Evolutionary conservation across 2,113 vertebrate genomes (phyloP).

Genomic region (Lophochroa leadbeateri): DNA sequence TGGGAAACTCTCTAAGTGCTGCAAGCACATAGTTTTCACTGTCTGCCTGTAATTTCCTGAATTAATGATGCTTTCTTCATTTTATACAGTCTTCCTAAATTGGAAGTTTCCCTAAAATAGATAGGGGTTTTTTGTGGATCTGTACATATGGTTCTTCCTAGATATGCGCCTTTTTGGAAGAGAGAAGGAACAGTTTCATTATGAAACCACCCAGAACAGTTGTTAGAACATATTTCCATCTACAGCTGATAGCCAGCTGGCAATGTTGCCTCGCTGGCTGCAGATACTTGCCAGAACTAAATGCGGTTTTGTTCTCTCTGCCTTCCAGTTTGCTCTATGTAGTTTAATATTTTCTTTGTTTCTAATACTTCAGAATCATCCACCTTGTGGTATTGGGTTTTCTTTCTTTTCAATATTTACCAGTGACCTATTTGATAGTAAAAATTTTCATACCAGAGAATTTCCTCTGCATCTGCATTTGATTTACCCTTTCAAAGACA

Average conservation of each 20-base stretch:
- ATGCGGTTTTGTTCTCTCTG: not conserved
- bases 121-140: not conserved
- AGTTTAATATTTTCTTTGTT: slow-evolving; percentile 5
- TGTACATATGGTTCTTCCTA: not conserved
- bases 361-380: not conserved
- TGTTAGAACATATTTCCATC: slow-evolving; percentile 38
- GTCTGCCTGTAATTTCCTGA: not conserved
- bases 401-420: not conserved
- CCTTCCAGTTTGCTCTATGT: not conserved
- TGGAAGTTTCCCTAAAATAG: not conserved
- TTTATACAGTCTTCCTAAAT: not conserved
- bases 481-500: slow-evolving; percentile 5
- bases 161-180: not conserved
- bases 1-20: not conserved
- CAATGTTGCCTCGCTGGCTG: not conserved
- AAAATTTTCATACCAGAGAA: not conserved
- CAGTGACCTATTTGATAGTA: not conserved
- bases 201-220: not conserved
- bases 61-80: not conserved
- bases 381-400: not conserved
- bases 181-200: not conserved
- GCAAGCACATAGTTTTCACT: not conserved
- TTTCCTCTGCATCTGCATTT: not conserved
- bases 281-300: not conserved
- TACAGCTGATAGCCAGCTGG: slow-evolving; percentile 24